Percentiles rank a stretch among this genome's conserved stretches.
These are phyloP conservation scores for Callithrix jacchus DNA, from an alignment of 2,113 vertebrate species.

Conservation along the genomic window DNA sequence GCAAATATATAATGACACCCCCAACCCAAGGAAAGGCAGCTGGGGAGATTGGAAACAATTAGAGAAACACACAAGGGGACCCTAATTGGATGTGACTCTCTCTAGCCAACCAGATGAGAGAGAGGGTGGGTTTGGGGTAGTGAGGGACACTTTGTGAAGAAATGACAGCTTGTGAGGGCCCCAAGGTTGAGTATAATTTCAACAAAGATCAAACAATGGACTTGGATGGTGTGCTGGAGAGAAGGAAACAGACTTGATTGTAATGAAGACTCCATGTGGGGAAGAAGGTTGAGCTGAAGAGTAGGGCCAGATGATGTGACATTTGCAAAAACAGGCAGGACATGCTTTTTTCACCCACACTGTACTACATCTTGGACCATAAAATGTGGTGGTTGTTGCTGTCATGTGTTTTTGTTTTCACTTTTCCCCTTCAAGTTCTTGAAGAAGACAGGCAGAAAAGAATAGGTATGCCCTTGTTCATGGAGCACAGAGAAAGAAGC, in stretches of 20 bases:
- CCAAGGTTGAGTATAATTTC: background rate
- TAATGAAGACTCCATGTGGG: background rate
- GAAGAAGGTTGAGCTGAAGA: background rate
- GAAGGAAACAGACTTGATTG: background rate
- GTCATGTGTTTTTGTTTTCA: slow-evolving; percentile 37
- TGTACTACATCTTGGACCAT: slow-evolving; percentile 27
- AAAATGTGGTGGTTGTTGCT: slow-evolving; percentile 1
- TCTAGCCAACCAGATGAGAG: background rate
- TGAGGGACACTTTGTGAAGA: background rate
- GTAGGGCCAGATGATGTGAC: background rate
- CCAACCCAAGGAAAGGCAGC: background rate
- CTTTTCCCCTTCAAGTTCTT: slow-evolving; percentile 16
- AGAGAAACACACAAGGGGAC: background rate
- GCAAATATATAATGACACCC: background rate
- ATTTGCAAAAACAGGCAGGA: background rate
- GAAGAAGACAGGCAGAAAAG: slow-evolving; percentile 33
- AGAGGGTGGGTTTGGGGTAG: background rate
- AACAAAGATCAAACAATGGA: background rate
- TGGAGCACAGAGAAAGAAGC: background rate
- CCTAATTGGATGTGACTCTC: background rate
- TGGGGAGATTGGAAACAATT: background rate
- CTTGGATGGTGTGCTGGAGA: background rate
- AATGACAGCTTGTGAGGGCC: background rate
- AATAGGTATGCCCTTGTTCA: background rate
- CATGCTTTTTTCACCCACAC: background rate